These are phyloP conservation scores for Conopomorpha cramerella DNA, from an alignment of 1,140 invertebrate species.

Conservation along the genomic window DNA sequence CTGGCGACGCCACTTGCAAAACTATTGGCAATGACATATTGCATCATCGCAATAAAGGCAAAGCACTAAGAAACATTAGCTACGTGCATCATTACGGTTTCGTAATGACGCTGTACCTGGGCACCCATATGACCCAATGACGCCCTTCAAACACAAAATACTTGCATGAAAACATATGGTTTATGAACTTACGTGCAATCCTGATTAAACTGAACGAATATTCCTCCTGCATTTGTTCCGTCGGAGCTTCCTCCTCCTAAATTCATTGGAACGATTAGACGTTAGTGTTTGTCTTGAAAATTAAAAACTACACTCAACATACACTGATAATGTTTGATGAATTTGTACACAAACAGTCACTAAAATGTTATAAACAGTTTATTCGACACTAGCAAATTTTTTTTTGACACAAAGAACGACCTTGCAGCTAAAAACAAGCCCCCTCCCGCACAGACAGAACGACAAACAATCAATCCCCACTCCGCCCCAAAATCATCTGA, in stretches of 20 bases:
- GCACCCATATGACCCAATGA: conserved; percentile 4
- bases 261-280: conserved; percentile 56
- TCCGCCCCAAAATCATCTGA: conserved; percentile 6
- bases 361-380: conserved; percentile 40
- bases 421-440: conserved; percentile 56
- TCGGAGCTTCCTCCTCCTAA: conserved; percentile 57
- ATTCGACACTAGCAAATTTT: conserved; percentile 44
- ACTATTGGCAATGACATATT: conserved; percentile 46
- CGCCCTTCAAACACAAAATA: neutral
- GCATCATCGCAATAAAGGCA: conserved; percentile 31
- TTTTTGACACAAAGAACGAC: conserved; percentile 63
- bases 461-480: conserved; percentile 11
- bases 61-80: conserved; percentile 6
- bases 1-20: too few relatives aligned
- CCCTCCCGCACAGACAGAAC: conserved; percentile 29
- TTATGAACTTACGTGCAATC: conserved; percentile 95
- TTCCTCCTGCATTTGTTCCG: conserved; percentile 63
- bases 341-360: conserved; percentile 33
- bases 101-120: conserved; percentile 1
- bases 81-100: neutral
- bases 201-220: conserved; percentile 91
- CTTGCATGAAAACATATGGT: too few relatives aligned
- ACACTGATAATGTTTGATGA: conserved; percentile 31
- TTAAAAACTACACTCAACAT: conserved; percentile 27
- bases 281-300: conserved; percentile 28